Percentiles rank a stretch among this genome's conserved stretches.
Evolutionary conservation across 2,888 invertebrate genomes (phyloP).

Genomic region (Callinectes sapidus): DNA sequence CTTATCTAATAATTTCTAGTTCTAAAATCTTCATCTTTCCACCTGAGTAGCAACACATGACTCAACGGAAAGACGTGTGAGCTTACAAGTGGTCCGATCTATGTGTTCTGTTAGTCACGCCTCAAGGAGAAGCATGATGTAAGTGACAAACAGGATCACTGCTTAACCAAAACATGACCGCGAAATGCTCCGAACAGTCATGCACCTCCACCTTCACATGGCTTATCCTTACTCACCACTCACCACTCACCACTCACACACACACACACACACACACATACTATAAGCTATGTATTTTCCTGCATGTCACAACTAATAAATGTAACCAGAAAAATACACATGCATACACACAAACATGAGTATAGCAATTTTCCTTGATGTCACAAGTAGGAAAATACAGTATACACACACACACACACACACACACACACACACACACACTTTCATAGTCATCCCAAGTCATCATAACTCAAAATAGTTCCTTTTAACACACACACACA

Average conservation of each 20-base stretch:
- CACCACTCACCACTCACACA: neutral
- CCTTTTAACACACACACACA: neutral
- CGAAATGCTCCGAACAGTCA: neutral
- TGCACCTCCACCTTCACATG: neutral
- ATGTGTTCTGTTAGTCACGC: neutral
- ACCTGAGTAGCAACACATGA: neutral
- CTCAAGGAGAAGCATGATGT: neutral
- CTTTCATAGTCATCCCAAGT: neutral
- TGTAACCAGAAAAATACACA: neutral
- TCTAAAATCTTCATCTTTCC: neutral
- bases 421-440: neutral
- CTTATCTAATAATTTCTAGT: no score
- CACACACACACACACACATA: slow-evolving; percentile 10
- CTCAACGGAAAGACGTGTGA: neutral
- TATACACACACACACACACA: no score
- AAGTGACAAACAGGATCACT: neutral
- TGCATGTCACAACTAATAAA: neutral
- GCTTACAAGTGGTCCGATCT: neutral
- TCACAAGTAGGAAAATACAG: neutral
- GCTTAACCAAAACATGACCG: neutral
- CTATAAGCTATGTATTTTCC: neutral
- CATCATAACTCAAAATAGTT: neutral
- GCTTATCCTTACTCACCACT: neutral
- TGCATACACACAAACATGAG: neutral
- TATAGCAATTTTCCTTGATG: no score